Conservation (phyloP, 2,113 vertebrate species). For the Oncorhynchus mykiss region DNA sequence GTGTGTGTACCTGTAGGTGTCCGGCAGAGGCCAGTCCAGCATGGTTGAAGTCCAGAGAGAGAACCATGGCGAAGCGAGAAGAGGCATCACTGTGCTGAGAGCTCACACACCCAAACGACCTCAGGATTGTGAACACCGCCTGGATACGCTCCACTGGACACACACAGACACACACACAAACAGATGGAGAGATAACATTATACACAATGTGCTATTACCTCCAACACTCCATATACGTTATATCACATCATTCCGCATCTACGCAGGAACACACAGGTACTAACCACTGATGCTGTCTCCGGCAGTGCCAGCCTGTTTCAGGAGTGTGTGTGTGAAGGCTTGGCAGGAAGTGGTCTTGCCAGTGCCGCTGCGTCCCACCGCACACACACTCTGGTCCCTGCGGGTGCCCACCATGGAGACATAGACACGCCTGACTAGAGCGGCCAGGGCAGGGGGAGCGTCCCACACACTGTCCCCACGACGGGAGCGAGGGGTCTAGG, state of each 20-base stretch:
- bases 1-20: slow-evolving; percentile 84
- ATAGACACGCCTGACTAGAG: slow-evolving; percentile 81
- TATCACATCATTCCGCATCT: background rate
- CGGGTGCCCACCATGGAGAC: slow-evolving; percentile 78
- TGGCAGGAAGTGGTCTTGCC: slow-evolving; percentile 84
- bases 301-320: slow-evolving; percentile 76
- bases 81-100: slow-evolving; percentile 75
- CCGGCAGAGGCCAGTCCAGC: slow-evolving; percentile 79
- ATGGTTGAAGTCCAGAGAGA: slow-evolving; percentile 89
- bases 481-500: slow-evolving; percentile 59
- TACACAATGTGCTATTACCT: background rate
- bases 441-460: slow-evolving; percentile 70
- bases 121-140: slow-evolving; percentile 86
- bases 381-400: slow-evolving; percentile 84
- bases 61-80: slow-evolving; percentile 84
- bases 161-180: background rate
- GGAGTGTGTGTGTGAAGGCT: slow-evolving; percentile 77
- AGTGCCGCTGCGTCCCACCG: slow-evolving; percentile 83
- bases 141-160: slow-evolving; percentile 85
- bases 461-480: slow-evolving; percentile 66
- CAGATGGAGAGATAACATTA: background rate
- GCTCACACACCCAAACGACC: slow-evolving; percentile 83
- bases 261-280: slow-evolving; percentile 2
- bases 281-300: slow-evolving; percentile 75
- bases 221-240: background rate